Conservation (phyloP, 2,797 vertebrate genomes). For the Kryptopterus vitreolus region DNA sequence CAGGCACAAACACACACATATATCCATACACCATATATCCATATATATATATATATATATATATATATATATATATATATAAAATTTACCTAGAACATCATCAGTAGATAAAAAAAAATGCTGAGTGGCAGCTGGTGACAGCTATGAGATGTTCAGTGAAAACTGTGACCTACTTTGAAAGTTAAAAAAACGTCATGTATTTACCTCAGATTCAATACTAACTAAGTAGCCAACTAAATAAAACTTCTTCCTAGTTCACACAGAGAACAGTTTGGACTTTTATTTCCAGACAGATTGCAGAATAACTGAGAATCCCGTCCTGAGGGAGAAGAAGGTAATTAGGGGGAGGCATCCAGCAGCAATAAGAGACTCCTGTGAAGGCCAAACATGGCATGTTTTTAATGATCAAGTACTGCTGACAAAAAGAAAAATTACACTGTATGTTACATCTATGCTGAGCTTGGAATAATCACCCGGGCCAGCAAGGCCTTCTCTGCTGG, state of each 20-base stretch:
- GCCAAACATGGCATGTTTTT: not conserved
- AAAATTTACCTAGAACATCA: not conserved
- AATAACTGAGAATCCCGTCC: not conserved
- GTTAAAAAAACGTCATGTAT: not conserved
- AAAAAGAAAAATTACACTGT: not conserved
- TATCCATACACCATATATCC: no score
- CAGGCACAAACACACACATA: no score
- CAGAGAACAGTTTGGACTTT: not conserved
- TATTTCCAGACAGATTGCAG: not conserved
- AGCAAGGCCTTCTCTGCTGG: no score
- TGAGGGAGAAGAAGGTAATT: not conserved
- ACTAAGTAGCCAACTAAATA: not conserved
- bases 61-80: not conserved
- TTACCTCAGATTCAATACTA: not conserved
- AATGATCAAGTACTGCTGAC: conserved; percentile 9
- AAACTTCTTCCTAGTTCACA: not conserved
- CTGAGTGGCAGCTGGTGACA: not conserved
- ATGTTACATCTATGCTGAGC: not conserved
- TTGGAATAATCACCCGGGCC: not conserved
- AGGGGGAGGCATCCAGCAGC: not conserved
- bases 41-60: not conserved
- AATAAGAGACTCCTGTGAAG: not conserved
- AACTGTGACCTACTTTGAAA: not conserved
- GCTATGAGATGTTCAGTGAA: not conserved
- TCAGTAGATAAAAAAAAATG: not conserved